phyloP scores from a whole-genome alignment of 2,113 vertebrate genomes.

The Lonchura striata region DNA sequence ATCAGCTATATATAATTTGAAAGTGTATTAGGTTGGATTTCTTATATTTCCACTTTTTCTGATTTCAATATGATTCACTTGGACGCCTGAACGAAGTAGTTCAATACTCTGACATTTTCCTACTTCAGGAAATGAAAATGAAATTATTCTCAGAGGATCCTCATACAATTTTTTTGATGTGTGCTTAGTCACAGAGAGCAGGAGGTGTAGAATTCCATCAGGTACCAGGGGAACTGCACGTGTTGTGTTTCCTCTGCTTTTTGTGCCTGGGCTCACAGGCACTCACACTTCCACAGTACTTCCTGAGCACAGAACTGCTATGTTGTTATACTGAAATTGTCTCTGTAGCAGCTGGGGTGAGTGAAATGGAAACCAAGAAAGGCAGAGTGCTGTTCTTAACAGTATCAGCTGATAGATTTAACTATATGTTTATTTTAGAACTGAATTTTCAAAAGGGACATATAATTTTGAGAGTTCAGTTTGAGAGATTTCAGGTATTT shows the following conservation, averaged over 20 bases:
- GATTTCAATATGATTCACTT: not conserved
- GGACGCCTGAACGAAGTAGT: not conserved
- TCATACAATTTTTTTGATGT: not conserved
- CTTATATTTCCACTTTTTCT: not conserved
- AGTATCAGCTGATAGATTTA: not conserved
- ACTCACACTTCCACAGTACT: not conserved
- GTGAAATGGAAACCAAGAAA: not conserved
- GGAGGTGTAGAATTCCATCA: slow-evolving; percentile 34
- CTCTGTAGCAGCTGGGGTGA: not conserved
- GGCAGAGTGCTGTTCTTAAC: not conserved
- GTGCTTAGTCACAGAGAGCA: not conserved
- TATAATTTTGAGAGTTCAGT: not conserved
- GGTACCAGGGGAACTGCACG: not conserved
- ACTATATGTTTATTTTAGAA: not conserved
- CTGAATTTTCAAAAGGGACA: not conserved
- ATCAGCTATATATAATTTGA: slow-evolving; percentile 1
- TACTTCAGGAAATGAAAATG: slow-evolving; percentile 19
- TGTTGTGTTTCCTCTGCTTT: not conserved
- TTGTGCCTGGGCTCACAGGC: not conserved
- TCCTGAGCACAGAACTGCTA: not conserved
- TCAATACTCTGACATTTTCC: not conserved
- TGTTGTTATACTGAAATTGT: not conserved
- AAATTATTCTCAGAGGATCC: not conserved
- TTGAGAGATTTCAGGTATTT: not conserved
- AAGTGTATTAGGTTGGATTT: not conserved